Evolutionary conservation across 2,797 vertebrate species (phyloP), one percentile per base, ranked within the genome.

Genomic region (Thamnophis elegans): DNA sequence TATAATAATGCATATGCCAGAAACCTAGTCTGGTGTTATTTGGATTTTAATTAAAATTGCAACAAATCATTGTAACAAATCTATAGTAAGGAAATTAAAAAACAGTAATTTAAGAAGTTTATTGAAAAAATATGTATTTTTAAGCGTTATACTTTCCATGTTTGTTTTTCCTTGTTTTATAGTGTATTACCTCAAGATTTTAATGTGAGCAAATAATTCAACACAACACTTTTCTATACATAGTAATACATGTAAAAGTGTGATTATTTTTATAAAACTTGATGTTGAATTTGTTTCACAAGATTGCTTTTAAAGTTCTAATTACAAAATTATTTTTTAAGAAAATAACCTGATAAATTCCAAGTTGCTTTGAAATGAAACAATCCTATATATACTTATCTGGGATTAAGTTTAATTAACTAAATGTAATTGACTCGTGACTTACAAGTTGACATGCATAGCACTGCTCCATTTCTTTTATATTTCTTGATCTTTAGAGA

Each of bases 41-140:
- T 97, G 97, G 97, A 96, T 98, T 98, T 97, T 98, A 97, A 97
- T 97, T 97, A 98, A 97, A 98, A 98, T 98, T 98, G 97, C 97
- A 98, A 93, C 94, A 96, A 95, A 96, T 97, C 96, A 95, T 97
- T 97, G 95, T 97, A 96, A 96, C 97, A 97, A 96, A 98, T 99
- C 98, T 99, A 98, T 97, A 98, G 98, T 97, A 97, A 98, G 97
- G 96, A 97, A 98, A 97, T 98, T 26, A 98, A 99, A 97, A 99
- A 97, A 62, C 97, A 98, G 98, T 97, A 98, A 98, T 98, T 98
- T 97, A 97, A 97, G 95, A 94, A 96, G 73, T 95, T 1, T 95
- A 96, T 97, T 97, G 95, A 96, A 97, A 96, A 97, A 97, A 97
- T 97, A 96, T 97, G 97, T 97, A 97, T 97, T 98, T 97, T 91